Percentiles rank a stretch among this genome's conserved stretches.
These are phyloP conservation scores for Leptodactylus fuscus DNA, from an alignment of 2,113 vertebrate species.

Conservation along the genomic window DNA sequence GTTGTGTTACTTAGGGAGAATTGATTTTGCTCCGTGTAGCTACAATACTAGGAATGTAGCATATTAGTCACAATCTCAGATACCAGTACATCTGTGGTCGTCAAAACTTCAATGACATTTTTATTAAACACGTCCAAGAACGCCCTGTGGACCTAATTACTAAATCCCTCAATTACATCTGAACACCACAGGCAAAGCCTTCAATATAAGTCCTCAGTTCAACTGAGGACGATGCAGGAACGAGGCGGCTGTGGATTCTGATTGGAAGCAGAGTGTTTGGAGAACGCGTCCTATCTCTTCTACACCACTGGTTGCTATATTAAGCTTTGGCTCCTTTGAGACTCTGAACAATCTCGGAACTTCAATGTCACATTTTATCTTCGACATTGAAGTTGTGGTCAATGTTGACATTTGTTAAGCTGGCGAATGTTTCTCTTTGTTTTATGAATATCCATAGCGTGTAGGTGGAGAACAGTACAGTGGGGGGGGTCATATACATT, in stretches of 20 bases:
- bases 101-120: conserved; percentile 29
- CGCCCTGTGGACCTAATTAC: conserved; percentile 28
- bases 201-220: conserved; percentile 14
- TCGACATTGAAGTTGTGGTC: conserved; percentile 10
- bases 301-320: conserved; percentile 18
- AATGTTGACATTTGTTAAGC: conserved; percentile 25
- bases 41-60: not conserved
- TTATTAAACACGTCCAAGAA: conserved; percentile 29
- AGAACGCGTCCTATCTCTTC: conserved; percentile 23
- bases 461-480: too few species aligned
- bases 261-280: conserved; percentile 37
- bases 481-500: too few species aligned
- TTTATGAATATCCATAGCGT: not conserved
- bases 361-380: conserved; percentile 44
- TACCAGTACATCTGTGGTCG: not conserved
- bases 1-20: not conserved
- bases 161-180: conserved; percentile 34
- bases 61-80: not conserved
- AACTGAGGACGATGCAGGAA: conserved; percentile 21
- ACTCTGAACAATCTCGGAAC: conserved; percentile 21
- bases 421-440: not conserved
- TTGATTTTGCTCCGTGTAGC: not conserved
- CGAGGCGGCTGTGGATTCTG: not conserved
- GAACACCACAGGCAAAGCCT: conserved; percentile 36
- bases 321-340: conserved; percentile 34